Base-by-base conservation (phyloP, 2,888 invertebrate genomes). In the Brachylomia viminalis region DNA sequence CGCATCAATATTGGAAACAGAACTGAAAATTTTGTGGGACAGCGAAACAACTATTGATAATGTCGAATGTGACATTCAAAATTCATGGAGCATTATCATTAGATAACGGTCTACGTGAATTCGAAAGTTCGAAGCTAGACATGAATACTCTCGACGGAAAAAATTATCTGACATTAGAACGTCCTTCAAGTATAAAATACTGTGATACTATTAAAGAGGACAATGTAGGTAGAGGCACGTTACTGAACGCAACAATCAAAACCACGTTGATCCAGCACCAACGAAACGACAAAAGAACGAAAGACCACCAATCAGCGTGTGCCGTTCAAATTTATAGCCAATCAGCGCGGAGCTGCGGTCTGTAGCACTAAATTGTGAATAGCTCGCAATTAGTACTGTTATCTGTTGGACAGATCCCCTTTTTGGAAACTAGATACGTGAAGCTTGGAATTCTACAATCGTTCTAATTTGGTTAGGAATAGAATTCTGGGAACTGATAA, bases 321-420 rank as follows among this genome's bases (percentile, higher is more conserved):
- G 73, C 83, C 78, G 73, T 86, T 85, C 85, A 84, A 89, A 92
- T 94, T 93, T 93, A 93, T 91, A 93, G 94, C 94, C 93, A 94
- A 94, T 94, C 93, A 93, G 89, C 86, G 87, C 86, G 78, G 84
- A 83, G 88, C 88, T 84, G 87, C 86, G 89, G 86, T 87, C 79
- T 69, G 83, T 72, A 86, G 86, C 87, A 89, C 91, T 92, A 91
- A 90, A 92, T 92, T 87, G 89, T 90, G 92, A 92, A 93, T 92
- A 88, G 90, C 82, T 82, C 86, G 90, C 91, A 93, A 94, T 94
- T 93, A 93, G 89, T 81, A 74, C 82, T 85, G 91, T 89, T 91
- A 88, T 83, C 85, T 74, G 67, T 72, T 73, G 68, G 76, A 75
- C 76, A 47, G 72, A 77, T 62, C 76, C 83, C 65, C 80, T 78